Percentiles rank a stretch among this genome's conserved stretches.
phyloP scores from a whole-genome alignment of 1,140 invertebrate species.

The Holotrichia oblita region DNA sequence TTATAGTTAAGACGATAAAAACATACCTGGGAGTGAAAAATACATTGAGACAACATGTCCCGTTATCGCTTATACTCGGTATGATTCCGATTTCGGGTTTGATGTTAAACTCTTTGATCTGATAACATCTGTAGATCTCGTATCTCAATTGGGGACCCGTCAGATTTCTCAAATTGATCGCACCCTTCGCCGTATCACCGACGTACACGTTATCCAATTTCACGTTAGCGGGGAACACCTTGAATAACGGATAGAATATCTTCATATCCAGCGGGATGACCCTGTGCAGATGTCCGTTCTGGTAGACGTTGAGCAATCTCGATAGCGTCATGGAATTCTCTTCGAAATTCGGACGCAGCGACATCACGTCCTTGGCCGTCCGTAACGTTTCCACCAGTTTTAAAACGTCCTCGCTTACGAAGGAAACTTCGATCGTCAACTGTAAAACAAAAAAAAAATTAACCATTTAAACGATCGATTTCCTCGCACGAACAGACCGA shows the following conservation, averaged over 20 bases:
- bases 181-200: slow-evolving; percentile 44
- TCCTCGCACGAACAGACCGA: not conserved
- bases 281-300: slow-evolving; percentile 28
- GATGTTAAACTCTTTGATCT: slow-evolving; percentile 42
- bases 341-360: not conserved
- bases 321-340: slow-evolving; percentile 20
- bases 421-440: slow-evolving; percentile 11
- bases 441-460: slow-evolving; percentile 12
- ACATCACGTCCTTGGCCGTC: not conserved
- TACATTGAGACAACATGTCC: slow-evolving; percentile 41
- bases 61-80: slow-evolving; percentile 39
- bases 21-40: slow-evolving; percentile 50
- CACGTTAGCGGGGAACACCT: slow-evolving; percentile 44
- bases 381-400: not conserved
- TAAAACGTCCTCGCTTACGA: slow-evolving; percentile 23
- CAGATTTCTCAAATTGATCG: slow-evolving; percentile 45
- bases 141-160: slow-evolving; percentile 43
- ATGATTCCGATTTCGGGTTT: slow-evolving; percentile 46
- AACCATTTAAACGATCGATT: not conserved
- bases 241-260: slow-evolving; percentile 48
- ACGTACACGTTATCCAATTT: slow-evolving; percentile 47
- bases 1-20: no score
- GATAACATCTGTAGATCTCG: slow-evolving; percentile 47
- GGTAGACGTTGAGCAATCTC: slow-evolving; percentile 33
- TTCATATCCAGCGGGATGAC: slow-evolving; percentile 45